Base-by-base conservation (phyloP, 1,140 invertebrate genomes). In the Sitobion miscanthi region DNA sequence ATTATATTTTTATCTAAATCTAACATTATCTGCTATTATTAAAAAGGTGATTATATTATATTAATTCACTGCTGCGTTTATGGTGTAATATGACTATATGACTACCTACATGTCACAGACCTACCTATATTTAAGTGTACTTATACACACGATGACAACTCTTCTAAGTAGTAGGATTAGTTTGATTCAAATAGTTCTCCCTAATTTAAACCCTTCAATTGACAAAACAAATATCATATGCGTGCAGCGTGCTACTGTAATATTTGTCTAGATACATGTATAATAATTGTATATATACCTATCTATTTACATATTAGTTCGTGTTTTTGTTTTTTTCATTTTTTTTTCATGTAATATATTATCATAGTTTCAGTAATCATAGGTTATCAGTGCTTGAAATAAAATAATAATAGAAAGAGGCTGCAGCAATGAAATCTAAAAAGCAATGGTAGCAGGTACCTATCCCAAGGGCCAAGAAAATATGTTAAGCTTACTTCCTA, bases 141-240 rank as follows among this genome's bases (percentile, higher is more conserved):
- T 2, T 20, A 54, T 77, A 14, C n/a, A 77, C 62, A 77, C n/a
- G 62, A 35, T 17, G 4, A 77, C 4, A 17, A 77, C 14, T 77
- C 6, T 77, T 77, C 14, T n/a, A 77, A 77, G 21, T 54, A n/a
- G 62, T 11, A n/a, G n/a, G 62, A 77, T 77, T 77, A 77, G 14
- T 77, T 35, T 77, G 4, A 6, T 77, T 77, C 30, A 17, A 77
- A 77, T n/a, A n/a, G 30, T 77, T 77, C 62, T 35, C n/a, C n/a
- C n/a, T 77, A 77, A 77, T 77, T 77, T 77, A 77, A 77, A 77
- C 62, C n/a, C 30, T n/a, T n/a, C 62, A n/a, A 77, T n/a, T 77
- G 62, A 77, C n/a, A 77, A n/a, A 77, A 14, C 25, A 69, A 3
- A 69, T 69, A 69, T 77, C 62, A 6, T 77, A n/a, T 35, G 14